phyloP scores from a whole-genome alignment of 2,113 vertebrate genomes.

The Pachypanchax playfairii region DNA sequence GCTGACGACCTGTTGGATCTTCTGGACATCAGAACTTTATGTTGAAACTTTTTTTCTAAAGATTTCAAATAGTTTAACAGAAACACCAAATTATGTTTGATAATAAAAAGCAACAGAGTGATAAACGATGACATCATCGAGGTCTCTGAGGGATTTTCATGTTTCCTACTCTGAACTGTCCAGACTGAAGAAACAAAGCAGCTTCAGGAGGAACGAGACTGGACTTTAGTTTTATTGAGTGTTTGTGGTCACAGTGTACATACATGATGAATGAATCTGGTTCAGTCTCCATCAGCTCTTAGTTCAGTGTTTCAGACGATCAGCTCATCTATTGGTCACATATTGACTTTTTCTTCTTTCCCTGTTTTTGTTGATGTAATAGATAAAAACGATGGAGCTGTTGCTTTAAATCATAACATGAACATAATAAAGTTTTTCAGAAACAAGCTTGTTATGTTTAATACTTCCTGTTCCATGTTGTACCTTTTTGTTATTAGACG shows the following conservation, averaged over 20 bases:
- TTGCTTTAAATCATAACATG: constrained; percentile 58
- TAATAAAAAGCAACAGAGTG: constrained; percentile 32
- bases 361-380: constrained; percentile 56
- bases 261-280: constrained; percentile 41
- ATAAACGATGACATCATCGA: background rate
- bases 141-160: constrained; percentile 13
- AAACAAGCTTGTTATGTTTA: constrained; percentile 15
- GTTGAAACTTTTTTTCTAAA: constrained; percentile 59
- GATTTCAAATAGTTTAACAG: constrained; percentile 51
- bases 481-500: too few relatives aligned
- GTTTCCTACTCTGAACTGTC: constrained; percentile 23
- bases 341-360: constrained; percentile 28
- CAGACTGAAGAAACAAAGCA: constrained; percentile 14
- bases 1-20: constrained; percentile 23
- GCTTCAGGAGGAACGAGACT: constrained; percentile 23
- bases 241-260: constrained; percentile 61
- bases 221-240: constrained; percentile 33
- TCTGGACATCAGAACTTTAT: constrained; percentile 45
- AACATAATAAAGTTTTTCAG: constrained; percentile 71
- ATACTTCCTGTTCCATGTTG: too few relatives aligned
- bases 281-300: constrained; percentile 26
- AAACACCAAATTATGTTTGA: constrained; percentile 69
- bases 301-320: constrained; percentile 27
- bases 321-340: constrained; percentile 43
- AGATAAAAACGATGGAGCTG: constrained; percentile 43